phyloP scores from a whole-genome alignment of 1,140 invertebrate genomes.

The Zaprionus lachaisei region DNA sequence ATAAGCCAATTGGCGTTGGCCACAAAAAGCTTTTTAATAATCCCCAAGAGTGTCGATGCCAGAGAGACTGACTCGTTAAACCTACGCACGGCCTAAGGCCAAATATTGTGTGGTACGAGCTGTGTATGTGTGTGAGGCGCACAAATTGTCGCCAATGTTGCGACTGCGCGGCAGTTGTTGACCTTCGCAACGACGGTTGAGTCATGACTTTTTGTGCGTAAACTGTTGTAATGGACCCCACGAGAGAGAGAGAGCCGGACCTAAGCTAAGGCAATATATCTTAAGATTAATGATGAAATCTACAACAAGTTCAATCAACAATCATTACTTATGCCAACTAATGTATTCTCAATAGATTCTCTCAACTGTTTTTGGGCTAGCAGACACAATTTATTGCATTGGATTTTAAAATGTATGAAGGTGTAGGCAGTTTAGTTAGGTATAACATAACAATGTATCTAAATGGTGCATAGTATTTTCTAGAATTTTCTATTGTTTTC shows the following conservation, averaged over 20 bases:
- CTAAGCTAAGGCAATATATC: slow-evolving; percentile 22
- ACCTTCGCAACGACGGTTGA: slow-evolving; percentile 65
- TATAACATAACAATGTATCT: not conserved
- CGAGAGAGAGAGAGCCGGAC: slow-evolving; percentile 23
- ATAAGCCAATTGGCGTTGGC: slow-evolving; percentile 78
- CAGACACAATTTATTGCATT: not conserved
- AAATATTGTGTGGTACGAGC: slow-evolving; percentile 59
- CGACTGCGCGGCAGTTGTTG: slow-evolving; percentile 63
- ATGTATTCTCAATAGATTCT: not conserved
- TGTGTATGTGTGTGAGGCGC: slow-evolving; percentile 28
- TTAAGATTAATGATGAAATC: slow-evolving; percentile 22
- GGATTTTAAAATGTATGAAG: not conserved
- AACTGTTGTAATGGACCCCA: slow-evolving; percentile 31
- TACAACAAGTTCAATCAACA: slow-evolving; percentile 10
- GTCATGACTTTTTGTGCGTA: slow-evolving; percentile 61
- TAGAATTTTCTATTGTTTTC: not conserved
- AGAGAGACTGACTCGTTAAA: slow-evolving; percentile 40
- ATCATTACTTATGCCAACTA: not conserved
- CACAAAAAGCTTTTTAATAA: slow-evolving; percentile 73
- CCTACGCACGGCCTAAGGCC: slow-evolving; percentile 76
- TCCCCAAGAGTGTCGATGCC: slow-evolving; percentile 21
- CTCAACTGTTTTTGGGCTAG: not conserved
- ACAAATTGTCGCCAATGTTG: slow-evolving; percentile 70
- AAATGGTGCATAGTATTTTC: not conserved
- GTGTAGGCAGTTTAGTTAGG: not conserved